phyloP scores from a whole-genome alignment of 2,888 invertebrate genomes.

The Thyatira batis region DNA sequence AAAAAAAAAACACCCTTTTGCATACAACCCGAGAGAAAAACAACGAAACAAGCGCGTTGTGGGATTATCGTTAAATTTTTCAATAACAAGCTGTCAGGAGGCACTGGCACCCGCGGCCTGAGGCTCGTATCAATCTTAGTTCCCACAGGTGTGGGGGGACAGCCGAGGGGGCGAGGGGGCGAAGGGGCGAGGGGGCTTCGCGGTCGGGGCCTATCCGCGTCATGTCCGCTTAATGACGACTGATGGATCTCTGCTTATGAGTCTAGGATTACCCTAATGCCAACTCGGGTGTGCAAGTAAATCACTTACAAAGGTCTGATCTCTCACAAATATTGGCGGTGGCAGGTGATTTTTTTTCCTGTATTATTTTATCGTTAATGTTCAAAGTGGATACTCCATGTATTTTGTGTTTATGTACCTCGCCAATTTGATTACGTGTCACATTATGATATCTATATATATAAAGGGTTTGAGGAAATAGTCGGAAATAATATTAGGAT shows the following conservation, averaged over 20 bases:
- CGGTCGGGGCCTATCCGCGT: constrained; percentile 35
- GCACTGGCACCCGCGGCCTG: constrained; percentile 43
- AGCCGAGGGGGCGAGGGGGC: constrained; percentile 21
- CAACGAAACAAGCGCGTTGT: constrained; percentile 54
- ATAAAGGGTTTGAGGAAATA: no score
- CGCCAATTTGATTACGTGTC: neutral
- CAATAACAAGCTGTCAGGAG: constrained; percentile 74
- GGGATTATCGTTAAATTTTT: constrained; percentile 79
- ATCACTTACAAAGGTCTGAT: constrained; percentile 55
- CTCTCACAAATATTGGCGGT: constrained; percentile 36
- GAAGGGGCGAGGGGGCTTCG: constrained; percentile 11
- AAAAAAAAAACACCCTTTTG: neutral
- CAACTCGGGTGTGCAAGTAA: constrained; percentile 59
- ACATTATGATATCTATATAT: no score
- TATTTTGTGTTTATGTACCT: neutral
- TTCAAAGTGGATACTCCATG: neutral
- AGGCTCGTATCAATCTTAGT: constrained; percentile 71
- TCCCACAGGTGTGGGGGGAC: constrained; percentile 55
- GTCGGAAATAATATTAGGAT: no score
- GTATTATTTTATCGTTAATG: constrained; percentile 1
- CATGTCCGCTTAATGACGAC: constrained; percentile 74
- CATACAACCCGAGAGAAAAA: constrained; percentile 33
- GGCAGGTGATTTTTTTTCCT: constrained; percentile 20
- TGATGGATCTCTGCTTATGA: constrained; percentile 72
- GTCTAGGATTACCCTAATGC: constrained; percentile 65